phyloP scores from a whole-genome alignment of 2,797 vertebrate genomes.

The Selene dorsalis region DNA sequence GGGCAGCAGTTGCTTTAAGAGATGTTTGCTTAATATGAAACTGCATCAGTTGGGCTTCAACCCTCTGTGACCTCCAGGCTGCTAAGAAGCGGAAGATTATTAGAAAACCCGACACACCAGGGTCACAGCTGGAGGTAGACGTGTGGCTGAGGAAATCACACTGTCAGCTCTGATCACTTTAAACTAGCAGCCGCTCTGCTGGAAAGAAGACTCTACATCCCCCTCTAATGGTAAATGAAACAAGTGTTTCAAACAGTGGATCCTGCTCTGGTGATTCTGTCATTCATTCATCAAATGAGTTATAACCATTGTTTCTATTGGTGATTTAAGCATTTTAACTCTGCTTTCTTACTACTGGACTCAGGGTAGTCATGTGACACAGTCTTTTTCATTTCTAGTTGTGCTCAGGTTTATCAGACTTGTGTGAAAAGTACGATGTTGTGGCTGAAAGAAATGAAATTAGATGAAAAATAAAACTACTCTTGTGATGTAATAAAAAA shows the following conservation, averaged over 20 bases:
- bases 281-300: too few species aligned
- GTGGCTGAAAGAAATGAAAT: background rate
- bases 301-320: background rate
- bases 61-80: background rate
- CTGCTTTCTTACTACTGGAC: background rate
- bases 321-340: background rate
- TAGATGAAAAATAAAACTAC: background rate
- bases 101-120: background rate
- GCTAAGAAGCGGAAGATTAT: background rate
- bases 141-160: conserved; percentile 10
- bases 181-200: background rate
- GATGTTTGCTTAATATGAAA: background rate
- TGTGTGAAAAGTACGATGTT: background rate
- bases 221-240: conserved; percentile 34
- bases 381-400: too few species aligned
- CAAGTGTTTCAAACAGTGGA: background rate
- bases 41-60: background rate
- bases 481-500: too few species aligned
- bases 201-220: background rate
- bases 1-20: background rate
- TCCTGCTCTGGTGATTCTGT: background rate
- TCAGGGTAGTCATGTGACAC: background rate
- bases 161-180: background rate
- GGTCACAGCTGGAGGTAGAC: conserved; percentile 11
- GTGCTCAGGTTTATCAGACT: background rate